phyloP scores from a whole-genome alignment of 1,140 invertebrate genomes.

The Anastatus disparis region DNA sequence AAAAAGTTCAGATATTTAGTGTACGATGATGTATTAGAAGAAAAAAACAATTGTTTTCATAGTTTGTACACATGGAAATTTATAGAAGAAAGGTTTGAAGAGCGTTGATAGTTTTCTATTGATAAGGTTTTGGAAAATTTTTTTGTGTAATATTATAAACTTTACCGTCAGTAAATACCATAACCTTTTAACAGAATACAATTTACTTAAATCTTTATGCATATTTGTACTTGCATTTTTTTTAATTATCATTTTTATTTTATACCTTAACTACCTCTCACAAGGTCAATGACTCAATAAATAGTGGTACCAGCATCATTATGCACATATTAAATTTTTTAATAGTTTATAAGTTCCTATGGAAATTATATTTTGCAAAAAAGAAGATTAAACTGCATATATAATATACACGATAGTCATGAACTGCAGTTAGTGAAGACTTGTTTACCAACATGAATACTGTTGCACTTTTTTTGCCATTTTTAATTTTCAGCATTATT shows the following conservation, averaged over 20 bases:
- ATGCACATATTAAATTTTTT: slow-evolving; percentile 3
- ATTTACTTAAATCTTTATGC: too few species aligned
- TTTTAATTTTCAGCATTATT: background rate
- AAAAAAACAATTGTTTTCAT: too few species aligned
- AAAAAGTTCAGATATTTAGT: slow-evolving; percentile 16
- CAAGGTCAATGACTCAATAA: slow-evolving; percentile 30
- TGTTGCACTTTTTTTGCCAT: background rate
- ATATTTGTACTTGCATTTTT: too few species aligned
- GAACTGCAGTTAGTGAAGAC: background rate
- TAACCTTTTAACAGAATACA: too few species aligned
- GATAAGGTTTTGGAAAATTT: slow-evolving; percentile 2
- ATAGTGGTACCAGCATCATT: slow-evolving; percentile 36
- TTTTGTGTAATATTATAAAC: slow-evolving; percentile 14
- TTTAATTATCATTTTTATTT: too few species aligned
- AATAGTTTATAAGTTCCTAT: background rate
- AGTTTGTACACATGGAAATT: background rate
- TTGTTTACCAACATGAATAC: slow-evolving; percentile 5
- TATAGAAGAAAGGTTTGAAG: background rate
- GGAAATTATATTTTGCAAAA: slow-evolving; percentile 20
- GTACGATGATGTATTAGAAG: too few species aligned
- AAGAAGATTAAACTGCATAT: slow-evolving; percentile 4
- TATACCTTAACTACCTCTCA: too few species aligned
- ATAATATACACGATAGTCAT: background rate
- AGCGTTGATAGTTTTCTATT: background rate
- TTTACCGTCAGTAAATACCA: slow-evolving; percentile 11